Evolutionary conservation across 2,113 vertebrate genomes (phyloP), one percentile per base, ranked within the genome.

Genomic region (Eurypyga helias): DNA sequence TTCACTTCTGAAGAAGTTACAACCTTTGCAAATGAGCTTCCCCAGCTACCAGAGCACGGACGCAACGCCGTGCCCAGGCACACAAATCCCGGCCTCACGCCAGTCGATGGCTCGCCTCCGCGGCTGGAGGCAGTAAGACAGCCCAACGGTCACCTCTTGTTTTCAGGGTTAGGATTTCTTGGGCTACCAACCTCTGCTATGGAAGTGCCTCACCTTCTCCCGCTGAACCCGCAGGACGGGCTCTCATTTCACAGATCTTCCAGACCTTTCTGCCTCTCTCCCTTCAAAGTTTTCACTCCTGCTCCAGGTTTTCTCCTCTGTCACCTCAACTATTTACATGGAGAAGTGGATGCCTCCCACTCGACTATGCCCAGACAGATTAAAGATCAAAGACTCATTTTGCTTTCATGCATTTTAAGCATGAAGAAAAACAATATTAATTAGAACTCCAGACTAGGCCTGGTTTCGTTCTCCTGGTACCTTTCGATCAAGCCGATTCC

Each of bases 21-120:
- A n/a, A n/a, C n/a, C 33, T 64, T 34, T 45, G 61, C 75, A 48
- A 24, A 52, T 0, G 21, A 80, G 58, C 34, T 55, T 7, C 66
- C 80, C 10, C 81, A 82, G 65, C 67, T 26, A 10, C 24, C 55
- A 14, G 7, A 1, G 21, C 0, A 0, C 36, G 62, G 34, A 41
- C 26, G 65, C 34, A 5, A 11, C 2, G 9, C 73, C 13, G 34
- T 1, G 43, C 52, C 43, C 67, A 14, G n/a, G 6, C 1, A 7
- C 10, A 19, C 34, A 9, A 55, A 60, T 18, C 15, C 65, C 51
- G 21, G 29, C 1, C 10, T 4, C 46, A 77, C 55, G 14, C 48
- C 88, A 52, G 1, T 3, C 7, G 5, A 3, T 0, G 13, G 23
- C 62, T 82, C 62, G 16, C 34, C 43, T 52, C 72, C 0, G 0